Conservation (phyloP, 2,888 invertebrate genomes). For the Epirrhoe tristata region DNA sequence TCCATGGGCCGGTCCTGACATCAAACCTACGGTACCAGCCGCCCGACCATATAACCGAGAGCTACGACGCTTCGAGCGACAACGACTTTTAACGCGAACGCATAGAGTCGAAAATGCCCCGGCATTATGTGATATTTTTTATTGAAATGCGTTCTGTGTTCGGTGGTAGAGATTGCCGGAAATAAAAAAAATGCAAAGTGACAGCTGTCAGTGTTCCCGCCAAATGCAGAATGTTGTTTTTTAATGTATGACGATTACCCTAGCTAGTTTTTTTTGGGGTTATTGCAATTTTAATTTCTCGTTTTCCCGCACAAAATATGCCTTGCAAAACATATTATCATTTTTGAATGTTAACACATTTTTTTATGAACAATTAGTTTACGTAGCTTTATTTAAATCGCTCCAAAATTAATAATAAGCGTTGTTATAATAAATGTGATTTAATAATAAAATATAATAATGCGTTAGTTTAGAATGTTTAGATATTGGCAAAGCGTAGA, state of each 20-base stretch:
- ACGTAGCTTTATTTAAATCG: slow-evolving; percentile 38
- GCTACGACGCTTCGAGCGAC: slow-evolving; percentile 81
- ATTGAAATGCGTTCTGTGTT: slow-evolving; percentile 29
- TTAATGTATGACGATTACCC: slow-evolving; percentile 33
- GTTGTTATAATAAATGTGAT: slow-evolving; percentile 62
- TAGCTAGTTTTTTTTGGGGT: slow-evolving; percentile 15
- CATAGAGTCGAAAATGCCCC: slow-evolving; percentile 50
- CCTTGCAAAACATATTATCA: background rate
- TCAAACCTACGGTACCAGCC: slow-evolving; percentile 67
- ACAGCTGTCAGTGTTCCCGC: slow-evolving; percentile 48
- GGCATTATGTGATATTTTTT: slow-evolving; percentile 61
- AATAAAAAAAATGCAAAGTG: slow-evolving; percentile 10
- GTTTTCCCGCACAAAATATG: slow-evolving; percentile 33
- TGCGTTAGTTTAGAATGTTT: slow-evolving; percentile 37
- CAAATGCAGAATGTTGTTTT: slow-evolving; percentile 46
- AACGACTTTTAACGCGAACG: slow-evolving; percentile 77
- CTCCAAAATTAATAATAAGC: slow-evolving; percentile 39
- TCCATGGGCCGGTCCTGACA: slow-evolving; percentile 83
- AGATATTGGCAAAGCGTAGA: slow-evolving; percentile 46
- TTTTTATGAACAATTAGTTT: slow-evolving; percentile 36
- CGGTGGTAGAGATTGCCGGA: background rate
- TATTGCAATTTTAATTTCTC: slow-evolving; percentile 27
- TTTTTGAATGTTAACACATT: slow-evolving; percentile 11
- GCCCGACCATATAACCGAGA: slow-evolving; percentile 68
- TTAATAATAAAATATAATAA: slow-evolving; percentile 50